phyloP scores from a whole-genome alignment of 1,140 invertebrate genomes.

The Drosophila kikkawai region DNA sequence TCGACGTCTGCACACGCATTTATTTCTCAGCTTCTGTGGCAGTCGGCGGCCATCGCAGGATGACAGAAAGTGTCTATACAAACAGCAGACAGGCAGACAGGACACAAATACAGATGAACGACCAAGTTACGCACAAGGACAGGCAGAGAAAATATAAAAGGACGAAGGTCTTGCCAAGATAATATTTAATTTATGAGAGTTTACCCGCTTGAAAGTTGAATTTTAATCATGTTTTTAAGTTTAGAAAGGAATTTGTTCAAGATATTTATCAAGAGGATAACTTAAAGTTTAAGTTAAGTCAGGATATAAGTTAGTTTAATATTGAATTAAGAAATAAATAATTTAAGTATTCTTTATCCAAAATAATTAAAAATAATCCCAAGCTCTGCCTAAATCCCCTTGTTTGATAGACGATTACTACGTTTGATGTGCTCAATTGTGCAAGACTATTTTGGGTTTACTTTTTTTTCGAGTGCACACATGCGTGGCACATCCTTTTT shows the following conservation, averaged over 20 bases:
- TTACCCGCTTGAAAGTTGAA: not conserved
- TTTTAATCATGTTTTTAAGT: not conserved
- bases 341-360: not conserved
- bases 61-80: constrained; percentile 58
- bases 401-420: constrained; percentile 1
- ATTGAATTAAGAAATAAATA: not conserved
- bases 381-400: not conserved
- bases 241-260: not conserved
- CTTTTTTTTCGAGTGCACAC: constrained; percentile 12
- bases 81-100: constrained; percentile 31
- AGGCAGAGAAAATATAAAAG: not conserved
- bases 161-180: not conserved
- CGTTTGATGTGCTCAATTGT: constrained; percentile 6
- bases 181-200: constrained; percentile 5
- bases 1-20: constrained; percentile 51
- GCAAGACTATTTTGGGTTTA: not conserved
- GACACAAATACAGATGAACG: constrained; percentile 7
- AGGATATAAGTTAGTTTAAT: too few species aligned
- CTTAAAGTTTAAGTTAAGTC: not conserved
- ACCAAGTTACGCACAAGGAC: constrained; percentile 15
- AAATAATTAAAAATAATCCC: not conserved
- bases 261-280: not conserved
- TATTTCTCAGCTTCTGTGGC: constrained; percentile 40
- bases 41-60: constrained; percentile 46
- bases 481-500: constrained; percentile 37